Evolutionary conservation across 2,888 invertebrate genomes (phyloP), one percentile per base, ranked within the genome.

Genomic region (Nomada ferruginata): DNA sequence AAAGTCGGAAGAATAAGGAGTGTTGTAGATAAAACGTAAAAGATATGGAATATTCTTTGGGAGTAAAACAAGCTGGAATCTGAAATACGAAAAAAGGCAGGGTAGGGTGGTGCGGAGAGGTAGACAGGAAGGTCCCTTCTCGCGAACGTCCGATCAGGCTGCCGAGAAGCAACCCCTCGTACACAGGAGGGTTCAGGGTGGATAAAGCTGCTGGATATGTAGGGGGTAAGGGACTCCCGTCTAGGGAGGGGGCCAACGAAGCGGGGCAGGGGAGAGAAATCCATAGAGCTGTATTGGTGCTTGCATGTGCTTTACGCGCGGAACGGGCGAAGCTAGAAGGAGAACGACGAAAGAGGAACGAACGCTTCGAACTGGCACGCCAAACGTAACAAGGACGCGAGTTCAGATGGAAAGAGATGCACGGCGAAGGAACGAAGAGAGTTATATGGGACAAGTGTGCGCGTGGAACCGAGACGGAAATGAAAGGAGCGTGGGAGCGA

Each of bases 151-250:
- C 85, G 82, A 84, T 82, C 85, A 63, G 82, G 69, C 80, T 75
- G 76, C 68, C 80, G 79, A 85, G 81, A 82, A 79, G 79, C 84
- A 88, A 88, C 86, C 87, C 85, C 85, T 87, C 79, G 79, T 69
- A 71, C 52, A 75, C 77, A 69, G 79, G 83, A 89, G 89, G 84
- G 87, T 85, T 88, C 87, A 79, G 87, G 83, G 82, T 82, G 87
- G 89, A 85, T 88, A 83, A 89, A 87, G 85, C 85, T 83, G 85
- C 77, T 85, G 87, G 86, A 82, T 86, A 85, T 85, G 87, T 73
- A 84, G 80, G 85, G 79, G 83, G 82, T 78, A 83, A 83, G 87
- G 85, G 84, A 83, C 71, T 81, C 82, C 77, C 50, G 71, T 55
- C 76, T 53, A 66, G 76, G 82, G 86, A 82, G 84, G 76, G 83